Percentiles rank a stretch among this genome's conserved stretches.
Conservation (phyloP, 2,888 invertebrate genomes). For the Hyposoter didymator region DNA sequence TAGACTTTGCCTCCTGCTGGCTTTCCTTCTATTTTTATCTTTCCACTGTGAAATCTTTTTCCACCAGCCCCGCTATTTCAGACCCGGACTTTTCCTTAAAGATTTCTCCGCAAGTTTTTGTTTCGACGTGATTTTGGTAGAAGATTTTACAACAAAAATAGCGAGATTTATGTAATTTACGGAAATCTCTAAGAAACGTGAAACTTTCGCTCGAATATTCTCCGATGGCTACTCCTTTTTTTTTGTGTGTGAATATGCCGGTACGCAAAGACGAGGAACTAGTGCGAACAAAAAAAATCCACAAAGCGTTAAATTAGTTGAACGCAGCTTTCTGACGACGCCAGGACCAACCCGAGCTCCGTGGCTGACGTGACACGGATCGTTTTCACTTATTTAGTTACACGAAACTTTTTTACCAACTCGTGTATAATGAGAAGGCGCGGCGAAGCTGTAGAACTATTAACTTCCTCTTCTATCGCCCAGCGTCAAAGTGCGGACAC, state of each 20-base stretch:
- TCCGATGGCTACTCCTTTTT: neutral
- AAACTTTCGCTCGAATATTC: neutral
- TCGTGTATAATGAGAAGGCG: neutral
- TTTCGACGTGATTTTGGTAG: conserved; percentile 36
- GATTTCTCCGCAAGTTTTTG: conserved; percentile 61
- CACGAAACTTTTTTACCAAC: neutral
- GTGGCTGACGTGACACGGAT: conserved; percentile 11
- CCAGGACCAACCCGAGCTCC: neutral
- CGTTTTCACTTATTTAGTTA: conserved; percentile 35
- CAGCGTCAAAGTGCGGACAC: neutral
- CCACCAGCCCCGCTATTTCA: conserved; percentile 26
- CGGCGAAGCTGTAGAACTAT: neutral
- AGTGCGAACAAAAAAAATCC: neutral
- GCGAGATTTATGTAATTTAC: neutral
- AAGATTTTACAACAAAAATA: conserved; percentile 10
- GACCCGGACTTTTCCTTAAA: conserved; percentile 66
- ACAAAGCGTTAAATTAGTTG: neutral
- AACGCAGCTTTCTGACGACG: neutral
- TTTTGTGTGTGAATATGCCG: neutral
- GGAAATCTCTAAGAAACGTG: neutral
- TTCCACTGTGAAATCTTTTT: conserved; percentile 21
- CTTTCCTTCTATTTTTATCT: conserved; percentile 41
- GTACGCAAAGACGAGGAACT: neutral
- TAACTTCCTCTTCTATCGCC: neutral
- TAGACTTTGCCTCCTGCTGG: conserved; percentile 70